Percentiles rank a stretch among this genome's conserved stretches.
Conservation (phyloP, 2,888 invertebrate genomes). For the Eupithecia vulgata region DNA sequence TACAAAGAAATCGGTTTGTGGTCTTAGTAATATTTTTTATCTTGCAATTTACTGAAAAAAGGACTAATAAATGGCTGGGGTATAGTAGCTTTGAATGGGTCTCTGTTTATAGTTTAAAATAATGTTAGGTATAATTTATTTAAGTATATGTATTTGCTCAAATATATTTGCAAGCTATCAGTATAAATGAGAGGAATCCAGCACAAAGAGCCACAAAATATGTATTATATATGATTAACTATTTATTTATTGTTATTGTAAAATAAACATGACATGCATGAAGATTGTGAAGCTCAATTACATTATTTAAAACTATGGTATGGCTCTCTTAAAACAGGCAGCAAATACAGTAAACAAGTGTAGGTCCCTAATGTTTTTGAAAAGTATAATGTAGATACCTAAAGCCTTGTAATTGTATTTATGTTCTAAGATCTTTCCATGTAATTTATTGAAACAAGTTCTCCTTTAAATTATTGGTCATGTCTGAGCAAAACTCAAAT, state of each 20-base stretch:
- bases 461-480: not conserved
- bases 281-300: not conserved
- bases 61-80: constrained; percentile 12
- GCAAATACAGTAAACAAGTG: not conserved
- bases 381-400: not conserved
- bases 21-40: constrained; percentile 27
- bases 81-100: constrained; percentile 11
- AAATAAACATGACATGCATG: not conserved
- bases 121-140: constrained; percentile 6
- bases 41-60: constrained; percentile 19
- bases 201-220: not conserved
- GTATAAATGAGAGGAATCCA: not conserved
- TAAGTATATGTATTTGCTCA: constrained; percentile 11
- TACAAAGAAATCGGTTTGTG: constrained; percentile 6
- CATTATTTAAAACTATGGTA: not conserved
- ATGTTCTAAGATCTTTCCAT: not conserved
- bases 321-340: not conserved
- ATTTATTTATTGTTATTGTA: not conserved
- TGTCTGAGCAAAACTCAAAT: not conserved
- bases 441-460: not conserved
- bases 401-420: not conserved
- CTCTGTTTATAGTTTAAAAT: not conserved
- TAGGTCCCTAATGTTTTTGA: not conserved
- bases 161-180: not conserved
- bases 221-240: too few species aligned